Evolutionary conservation across 2,113 vertebrate species (phyloP), one percentile per base, ranked within the genome.

Genomic region (Anser brachyrhynchus): DNA sequence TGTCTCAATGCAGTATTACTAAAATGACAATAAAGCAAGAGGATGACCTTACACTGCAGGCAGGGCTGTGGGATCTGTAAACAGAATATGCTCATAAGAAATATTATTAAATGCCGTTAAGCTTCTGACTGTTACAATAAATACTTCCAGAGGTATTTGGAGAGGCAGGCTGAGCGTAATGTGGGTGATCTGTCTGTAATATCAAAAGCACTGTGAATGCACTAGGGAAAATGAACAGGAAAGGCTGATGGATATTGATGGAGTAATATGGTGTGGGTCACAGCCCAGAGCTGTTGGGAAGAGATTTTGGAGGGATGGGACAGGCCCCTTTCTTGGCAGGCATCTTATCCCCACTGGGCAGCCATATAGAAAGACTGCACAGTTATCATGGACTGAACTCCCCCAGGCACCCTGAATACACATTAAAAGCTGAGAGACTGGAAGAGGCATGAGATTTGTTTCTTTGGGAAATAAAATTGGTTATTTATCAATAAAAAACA

Each of bases 51-150:
- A 51, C 14, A 19, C 18, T 78, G 46, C 66, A 95, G 66, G 26
- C 64, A 91, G 62, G 52, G 57, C 70, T 75, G 43, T 81, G 89
- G 57, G 39, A 87, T 81, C 46, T 7, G 13, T 69, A 78, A 87
- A 91, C 46, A 92, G 73, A 91, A 72, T 65, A 46, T 71, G 39
- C 52, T 81, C 39, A 35, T 78, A 89, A 86, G 86, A 94, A 92
- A 71, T 86, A 46, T 73, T 85, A 90, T 89, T 95, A 84, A 96
- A 84, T 66, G 35, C 33, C 91, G 44, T 89, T 49, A 72, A 79
- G 72, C 49, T 93, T 89, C 89, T 87, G 80, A 65, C 62, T 74
- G 78, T 46, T 2, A 2, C 29, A 73, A 86, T 70, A 77, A 96
- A 87, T n/a, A 58, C 13, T 52, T 67, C 52, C 0, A 1, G 55